Base-by-base conservation (phyloP, 2,888 invertebrate species). In the Camponotus fellah region DNA sequence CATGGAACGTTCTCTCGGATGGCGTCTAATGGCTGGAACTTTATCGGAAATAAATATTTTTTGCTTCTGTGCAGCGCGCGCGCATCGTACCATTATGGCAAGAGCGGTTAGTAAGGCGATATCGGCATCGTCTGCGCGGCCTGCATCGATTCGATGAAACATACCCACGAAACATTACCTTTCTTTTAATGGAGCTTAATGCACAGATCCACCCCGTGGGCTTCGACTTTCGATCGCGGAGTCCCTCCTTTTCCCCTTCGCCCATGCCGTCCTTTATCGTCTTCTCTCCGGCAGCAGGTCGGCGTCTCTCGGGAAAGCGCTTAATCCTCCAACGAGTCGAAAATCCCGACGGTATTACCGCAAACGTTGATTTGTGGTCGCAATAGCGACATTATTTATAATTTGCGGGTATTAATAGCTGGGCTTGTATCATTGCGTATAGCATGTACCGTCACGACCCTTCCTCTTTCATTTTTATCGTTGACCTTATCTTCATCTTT, bases 351-450 rank as follows among this genome's bases (percentile, higher is more conserved):
- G 91, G 92, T 93, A 93, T 92, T 92, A 92, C 91, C 79, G 91
- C 87, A 92, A 93, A 93, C 91, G 91, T 92, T 92, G 92, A 92
- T 92, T 92, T 93, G 92, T 92, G 91, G 90, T 83, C 87, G 87
- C 82, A 84, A 64, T 75, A 69, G 87, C 84, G 89, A 90, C 91
- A 93, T 93, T 92, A 92, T 92, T 92, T 93, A 93, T 93, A 92
- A 92, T 92, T 92, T 92, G 92, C 86, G 91, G 87, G 88, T 88
- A 92, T 92, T 92, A 92, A 92, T 89, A 89, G 91, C 83, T 58
- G 85, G 71, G 17, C 46, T 58, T 79, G 60, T 79, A 79, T 60
- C 34, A 37, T 46, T 40, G 17, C 46, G 46, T 79, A 46, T 46
- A 46, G 21, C 79, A 60, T 14, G 26, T 56, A 77, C n/a, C 66